Conservation (phyloP, 2,113 vertebrate species). For the Osmerus mordax region DNA sequence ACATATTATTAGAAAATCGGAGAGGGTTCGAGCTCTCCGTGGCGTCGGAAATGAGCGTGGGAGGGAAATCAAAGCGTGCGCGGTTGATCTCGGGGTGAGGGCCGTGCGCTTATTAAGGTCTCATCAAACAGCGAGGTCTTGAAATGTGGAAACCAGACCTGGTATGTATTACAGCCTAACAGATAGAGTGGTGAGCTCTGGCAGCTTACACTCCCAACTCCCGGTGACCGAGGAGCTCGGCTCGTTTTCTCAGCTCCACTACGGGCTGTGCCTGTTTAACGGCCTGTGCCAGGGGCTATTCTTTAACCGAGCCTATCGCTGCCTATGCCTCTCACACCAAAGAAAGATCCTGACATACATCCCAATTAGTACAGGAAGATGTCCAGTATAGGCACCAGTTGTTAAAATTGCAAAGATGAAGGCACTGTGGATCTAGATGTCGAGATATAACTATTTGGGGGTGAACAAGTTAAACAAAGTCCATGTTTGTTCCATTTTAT, state of each 20-base stretch:
- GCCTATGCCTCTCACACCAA: conserved; percentile 7
- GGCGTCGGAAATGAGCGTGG: neutral
- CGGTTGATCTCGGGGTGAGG: conserved; percentile 27
- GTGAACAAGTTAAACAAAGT: neutral
- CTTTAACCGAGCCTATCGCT: conserved; percentile 31
- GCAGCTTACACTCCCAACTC: conserved; percentile 16
- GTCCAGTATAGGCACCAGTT: conserved; percentile 12
- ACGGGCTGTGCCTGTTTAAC: too few species aligned
- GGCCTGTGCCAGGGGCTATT: conserved; percentile 14
- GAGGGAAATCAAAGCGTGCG: conserved; percentile 25
- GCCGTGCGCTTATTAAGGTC: conserved; percentile 41
- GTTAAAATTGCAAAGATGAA: conserved; percentile 2
- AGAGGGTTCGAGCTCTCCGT: neutral
- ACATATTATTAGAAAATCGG: conserved; percentile 11
- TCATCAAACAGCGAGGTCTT: conserved; percentile 31
- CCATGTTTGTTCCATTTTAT: neutral
- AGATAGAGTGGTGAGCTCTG: conserved; percentile 39
- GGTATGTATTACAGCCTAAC: conserved; percentile 54
- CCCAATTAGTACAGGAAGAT: conserved; percentile 34
- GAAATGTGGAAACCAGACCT: conserved; percentile 47
- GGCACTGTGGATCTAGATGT: conserved; percentile 4
- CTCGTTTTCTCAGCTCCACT: conserved; percentile 10
- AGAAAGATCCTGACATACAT: conserved; percentile 23
- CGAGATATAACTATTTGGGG: neutral
- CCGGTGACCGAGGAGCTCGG: conserved; percentile 10